These are phyloP conservation scores for Odontomachus brunneus DNA, from an alignment of 1,140 invertebrate species.

Conservation along the genomic window DNA sequence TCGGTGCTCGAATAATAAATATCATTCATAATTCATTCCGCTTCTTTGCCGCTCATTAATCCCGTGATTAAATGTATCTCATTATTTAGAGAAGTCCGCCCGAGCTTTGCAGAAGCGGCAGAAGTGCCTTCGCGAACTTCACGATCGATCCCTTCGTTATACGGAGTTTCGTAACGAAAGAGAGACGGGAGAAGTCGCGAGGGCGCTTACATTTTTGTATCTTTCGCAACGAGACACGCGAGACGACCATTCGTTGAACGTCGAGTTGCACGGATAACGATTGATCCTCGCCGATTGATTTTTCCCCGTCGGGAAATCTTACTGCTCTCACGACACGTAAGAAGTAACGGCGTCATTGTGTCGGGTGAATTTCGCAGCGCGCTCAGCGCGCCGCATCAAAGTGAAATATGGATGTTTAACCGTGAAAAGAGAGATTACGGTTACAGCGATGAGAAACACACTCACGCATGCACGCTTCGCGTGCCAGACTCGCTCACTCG, in stretches of 20 bases:
- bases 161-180: conserved; percentile 39
- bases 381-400: conserved; percentile 34
- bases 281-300: not conserved
- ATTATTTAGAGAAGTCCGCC: conserved; percentile 76
- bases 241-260: conserved; percentile 30
- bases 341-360: not conserved
- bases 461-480: conserved; percentile 44
- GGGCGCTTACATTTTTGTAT: conserved; percentile 54
- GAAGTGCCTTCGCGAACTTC: conserved; percentile 68
- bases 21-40: conserved; percentile 82
- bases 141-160: conserved; percentile 52
- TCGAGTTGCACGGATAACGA: conserved; percentile 23
- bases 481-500: no score
- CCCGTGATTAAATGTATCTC: conserved; percentile 81
- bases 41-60: conserved; percentile 81
- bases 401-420: conserved; percentile 57
- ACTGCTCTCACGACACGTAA: not conserved
- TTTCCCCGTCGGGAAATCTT: not conserved
- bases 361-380: not conserved
- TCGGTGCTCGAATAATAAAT: conserved; percentile 78
- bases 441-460: conserved; percentile 63
- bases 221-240: conserved; percentile 2
- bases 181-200: conserved; percentile 32
- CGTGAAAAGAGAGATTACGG: conserved; percentile 60
- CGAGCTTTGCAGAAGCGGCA: conserved; percentile 69